Evolutionary conservation across 92 coral and sea anemone species (phyloP), one percentile per base, ranked within the genome.

Genomic region (Paragorgia papillata): DNA sequence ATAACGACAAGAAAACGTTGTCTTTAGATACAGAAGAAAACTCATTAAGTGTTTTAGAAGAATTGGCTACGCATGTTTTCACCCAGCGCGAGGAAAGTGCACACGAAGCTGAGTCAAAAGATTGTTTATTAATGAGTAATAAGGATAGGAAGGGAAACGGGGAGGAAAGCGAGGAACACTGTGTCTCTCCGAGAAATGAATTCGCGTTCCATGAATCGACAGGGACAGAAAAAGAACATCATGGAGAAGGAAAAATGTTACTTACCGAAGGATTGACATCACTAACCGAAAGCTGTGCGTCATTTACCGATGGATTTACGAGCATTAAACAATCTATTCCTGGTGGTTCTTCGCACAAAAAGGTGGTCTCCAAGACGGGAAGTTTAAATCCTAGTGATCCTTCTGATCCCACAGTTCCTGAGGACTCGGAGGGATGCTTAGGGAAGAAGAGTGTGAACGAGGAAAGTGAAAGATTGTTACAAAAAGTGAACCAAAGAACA

Each of bases 1-100:
- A 46, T 7, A 6, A 9, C 15, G 15, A 46, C 53, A n/a, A n/a
- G 2, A 46, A 46, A 2, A 15, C 2, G 7, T 13, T 2, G 18
- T 9, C 35, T 68, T 68, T 30, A 18, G 33, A 49, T 2, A 53
- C 25, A 2, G 53, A 50, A 29, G 57, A 50, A 48, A 33, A 17
- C 46, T 43, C 53, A 14, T 49, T 68, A 18, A 46, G 40, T 22
- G 75, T 48, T 43, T 53, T 68, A 22, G 58, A 68, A 68, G 75
- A 68, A 27, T 46, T 49, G 41, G 75, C 75, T 15, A 68, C 75
- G 33, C 22, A 44, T 27, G 75, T 29, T 17, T 33, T 64, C 15
- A 44, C 30, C 21, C 19, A 25, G 14, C 22, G 35, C 28, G 29
- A 64, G 25, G 28, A 35, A 35, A 37, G 37, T 35, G 4, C 51